Conservation (phyloP, 1,140 invertebrate species). For the Spodoptera frugiperda region DNA sequence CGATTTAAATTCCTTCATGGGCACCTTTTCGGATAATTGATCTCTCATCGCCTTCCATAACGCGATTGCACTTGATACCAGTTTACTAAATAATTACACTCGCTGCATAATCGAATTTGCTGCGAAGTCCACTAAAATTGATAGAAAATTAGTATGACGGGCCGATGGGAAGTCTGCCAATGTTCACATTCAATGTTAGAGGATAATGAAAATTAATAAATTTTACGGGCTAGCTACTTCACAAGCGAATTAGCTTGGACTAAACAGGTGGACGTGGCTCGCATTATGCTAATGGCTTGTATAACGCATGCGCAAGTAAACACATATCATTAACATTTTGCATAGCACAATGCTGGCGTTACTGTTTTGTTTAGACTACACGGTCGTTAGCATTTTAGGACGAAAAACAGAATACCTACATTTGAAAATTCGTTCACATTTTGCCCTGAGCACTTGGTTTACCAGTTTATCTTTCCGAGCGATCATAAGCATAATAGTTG, state of each 20-base stretch:
- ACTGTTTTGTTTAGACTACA: constrained; percentile 13
- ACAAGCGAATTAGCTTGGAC: constrained; percentile 50
- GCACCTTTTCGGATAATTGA: no score
- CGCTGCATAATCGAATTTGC: neutral
- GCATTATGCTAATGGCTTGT: constrained; percentile 54
- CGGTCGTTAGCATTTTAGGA: constrained; percentile 9
- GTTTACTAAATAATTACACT: constrained; percentile 21
- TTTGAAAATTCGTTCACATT: neutral
- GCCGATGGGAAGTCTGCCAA: constrained; percentile 12
- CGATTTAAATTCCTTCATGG: no score
- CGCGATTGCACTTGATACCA: neutral
- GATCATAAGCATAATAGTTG: neutral
- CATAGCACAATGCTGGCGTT: constrained; percentile 30
- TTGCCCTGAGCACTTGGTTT: neutral
- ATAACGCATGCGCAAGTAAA: constrained; percentile 50
- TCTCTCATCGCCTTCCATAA: neutral
- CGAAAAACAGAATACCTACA: neutral
- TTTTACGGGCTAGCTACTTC: constrained; percentile 35
- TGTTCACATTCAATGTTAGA: constrained; percentile 5
- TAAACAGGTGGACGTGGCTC: constrained; percentile 48
- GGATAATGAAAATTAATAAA: constrained; percentile 43
- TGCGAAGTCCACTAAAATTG: constrained; percentile 28
- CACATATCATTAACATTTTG: constrained; percentile 43
- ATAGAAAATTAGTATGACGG: constrained; percentile 40
- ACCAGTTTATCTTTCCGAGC: no score